Evolutionary conservation across 2,797 vertebrate species (phyloP).

Genomic region (Taeniopygia guttata): DNA sequence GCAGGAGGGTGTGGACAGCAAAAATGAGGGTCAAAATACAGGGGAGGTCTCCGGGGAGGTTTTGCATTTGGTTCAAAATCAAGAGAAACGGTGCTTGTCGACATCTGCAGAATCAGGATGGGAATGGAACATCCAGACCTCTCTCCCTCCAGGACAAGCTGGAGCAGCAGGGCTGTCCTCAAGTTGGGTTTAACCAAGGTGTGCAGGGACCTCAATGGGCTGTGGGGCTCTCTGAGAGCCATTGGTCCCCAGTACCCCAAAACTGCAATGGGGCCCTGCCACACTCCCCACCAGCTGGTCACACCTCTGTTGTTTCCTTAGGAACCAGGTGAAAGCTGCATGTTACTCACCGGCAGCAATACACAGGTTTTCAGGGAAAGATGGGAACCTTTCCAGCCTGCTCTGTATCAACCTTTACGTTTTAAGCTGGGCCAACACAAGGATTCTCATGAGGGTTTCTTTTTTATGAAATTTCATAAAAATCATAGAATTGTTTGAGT

Average conservation of each 20-base stretch:
- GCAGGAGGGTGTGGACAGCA: accelerated
- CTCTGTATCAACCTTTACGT: neutral
- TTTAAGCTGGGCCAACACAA: neutral
- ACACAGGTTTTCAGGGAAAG: neutral
- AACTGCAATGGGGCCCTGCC: neutral
- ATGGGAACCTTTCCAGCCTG: neutral
- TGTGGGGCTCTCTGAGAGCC: neutral
- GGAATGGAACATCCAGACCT: neutral
- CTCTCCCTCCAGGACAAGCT: neutral
- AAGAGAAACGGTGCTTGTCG: neutral
- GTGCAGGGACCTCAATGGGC: neutral
- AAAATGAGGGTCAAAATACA: neutral
- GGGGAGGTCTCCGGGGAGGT: neutral
- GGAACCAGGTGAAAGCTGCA: neutral
- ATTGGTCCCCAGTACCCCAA: neutral
- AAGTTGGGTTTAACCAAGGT: accelerated
- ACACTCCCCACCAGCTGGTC: accelerated
- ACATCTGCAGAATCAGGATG: neutral
- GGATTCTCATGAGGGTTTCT: neutral
- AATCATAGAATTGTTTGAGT: neutral
- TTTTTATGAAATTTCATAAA: neutral
- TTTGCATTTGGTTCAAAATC: neutral
- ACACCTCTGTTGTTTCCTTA: neutral
- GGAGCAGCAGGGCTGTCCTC: neutral
- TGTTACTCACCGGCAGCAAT: neutral